These are phyloP conservation scores for Nycticorax nycticorax DNA, from an alignment of 2,113 vertebrate genomes.

Conservation along the genomic window DNA sequence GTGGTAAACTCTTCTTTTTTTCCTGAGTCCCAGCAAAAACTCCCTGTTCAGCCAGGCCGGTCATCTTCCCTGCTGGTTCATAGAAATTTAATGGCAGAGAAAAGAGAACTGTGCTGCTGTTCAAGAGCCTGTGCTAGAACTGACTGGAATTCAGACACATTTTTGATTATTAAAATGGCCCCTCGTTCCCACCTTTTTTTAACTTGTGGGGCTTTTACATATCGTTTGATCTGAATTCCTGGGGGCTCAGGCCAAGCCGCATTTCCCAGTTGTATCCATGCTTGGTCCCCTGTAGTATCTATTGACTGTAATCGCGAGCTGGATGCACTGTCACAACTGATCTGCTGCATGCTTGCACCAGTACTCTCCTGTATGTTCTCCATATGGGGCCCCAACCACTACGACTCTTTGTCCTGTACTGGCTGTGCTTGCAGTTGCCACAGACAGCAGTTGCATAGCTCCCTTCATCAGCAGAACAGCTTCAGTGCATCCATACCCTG, in stretches of 20 bases:
- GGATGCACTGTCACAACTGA: neutral
- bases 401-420: neutral
- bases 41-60: too few relatives aligned
- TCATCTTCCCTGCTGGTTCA: too few relatives aligned
- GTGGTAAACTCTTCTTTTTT: too few relatives aligned
- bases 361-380: neutral
- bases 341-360: neutral
- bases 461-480: neutral
- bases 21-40: too few relatives aligned
- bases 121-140: neutral
- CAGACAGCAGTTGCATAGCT: neutral
- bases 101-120: neutral
- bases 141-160: neutral
- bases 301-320: fast-evolving
- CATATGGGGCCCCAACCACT: neutral
- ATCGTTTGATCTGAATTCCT: neutral
- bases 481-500: neutral
- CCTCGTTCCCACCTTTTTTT: fast-evolving
- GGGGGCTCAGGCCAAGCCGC: neutral
- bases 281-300: neutral
- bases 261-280: too few relatives aligned
- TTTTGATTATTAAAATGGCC: neutral
- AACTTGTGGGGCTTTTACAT: fast-evolving
- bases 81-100: neutral
- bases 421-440: too few relatives aligned